Base-by-base conservation (phyloP, 2,113 vertebrate genomes). In the Prunella himalayana region DNA sequence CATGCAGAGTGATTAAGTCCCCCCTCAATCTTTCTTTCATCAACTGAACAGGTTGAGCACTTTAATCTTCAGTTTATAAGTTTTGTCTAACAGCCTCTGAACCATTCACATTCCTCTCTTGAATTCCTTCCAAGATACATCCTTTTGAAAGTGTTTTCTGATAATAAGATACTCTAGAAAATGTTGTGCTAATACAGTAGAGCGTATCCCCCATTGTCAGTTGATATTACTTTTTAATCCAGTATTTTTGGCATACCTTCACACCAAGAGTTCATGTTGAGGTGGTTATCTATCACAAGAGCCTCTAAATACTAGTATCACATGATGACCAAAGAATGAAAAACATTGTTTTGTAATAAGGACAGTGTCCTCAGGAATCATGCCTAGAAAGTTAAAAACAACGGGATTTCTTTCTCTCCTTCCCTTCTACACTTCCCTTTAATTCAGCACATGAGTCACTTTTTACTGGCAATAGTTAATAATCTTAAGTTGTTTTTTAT, bases 41-140 rank as follows among this genome's bases (percentile, higher is more conserved):
- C 75, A 72, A 50, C 18, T 69, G 22, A 94, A 77, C 39, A 78
- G 50, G 33, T 53, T 81, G 49, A 94, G 68, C 39, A 88, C 59
- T 88, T 93, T 93, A 86, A 90, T 88, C 59, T 77, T 82, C 61
- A 66, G 65, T 79, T 88, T 73, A 25, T 73, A 90, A 88, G 54
- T 63, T 66, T 93, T 81, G 45, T 76, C 57, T 66, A 81, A 82
- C 47, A 45, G 63, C 7, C 42, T 77, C 50, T n/a, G 47, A 54
- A 88, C 47, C 51, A 66, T 54, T 86, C 2, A 0, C 27, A 13
- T 21, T 82, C 39, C 59, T 92, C 59, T 79, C 91, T 2, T 90
- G 88, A 93, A 88, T 35, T 80, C 19, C 42, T 73, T 90, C 76
- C 86, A 92, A 70, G 42, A 77, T 24, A 69, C 49, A 77, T 45